Percentiles rank a stretch among this genome's conserved stretches.
These are phyloP conservation scores for Falco berigora DNA, from an alignment of 2,797 vertebrate species.

Conservation along the genomic window DNA sequence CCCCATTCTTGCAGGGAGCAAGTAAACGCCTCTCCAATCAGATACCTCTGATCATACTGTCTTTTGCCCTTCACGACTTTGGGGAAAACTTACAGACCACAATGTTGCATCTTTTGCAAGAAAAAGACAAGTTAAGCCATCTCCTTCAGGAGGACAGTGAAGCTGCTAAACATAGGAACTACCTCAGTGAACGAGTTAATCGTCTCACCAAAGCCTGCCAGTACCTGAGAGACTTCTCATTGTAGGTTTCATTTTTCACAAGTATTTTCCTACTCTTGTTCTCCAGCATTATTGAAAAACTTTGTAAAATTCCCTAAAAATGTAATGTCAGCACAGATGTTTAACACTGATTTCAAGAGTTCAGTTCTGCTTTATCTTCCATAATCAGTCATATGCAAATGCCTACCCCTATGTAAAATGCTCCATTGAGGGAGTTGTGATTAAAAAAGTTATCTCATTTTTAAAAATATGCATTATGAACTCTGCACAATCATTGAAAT, in stretches of 20 bases:
- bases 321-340: neutral
- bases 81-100: constrained; percentile 70
- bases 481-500: neutral
- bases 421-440: neutral
- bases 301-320: neutral
- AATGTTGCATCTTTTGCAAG: constrained; percentile 81
- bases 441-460: neutral
- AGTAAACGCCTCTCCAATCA: constrained; percentile 78
- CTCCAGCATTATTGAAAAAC: neutral
- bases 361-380: neutral
- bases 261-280: neutral
- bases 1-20: constrained; percentile 72
- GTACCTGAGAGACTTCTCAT: constrained; percentile 61
- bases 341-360: neutral
- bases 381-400: neutral
- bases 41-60: constrained; percentile 83
- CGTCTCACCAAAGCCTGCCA: constrained; percentile 74
- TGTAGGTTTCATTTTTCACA: neutral
- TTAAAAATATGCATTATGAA: neutral
- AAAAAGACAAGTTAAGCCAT: constrained; percentile 57
- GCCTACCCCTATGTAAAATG: neutral
- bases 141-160: constrained; percentile 79
- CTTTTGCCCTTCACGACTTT: constrained; percentile 72
- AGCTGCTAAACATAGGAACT: constrained; percentile 63
- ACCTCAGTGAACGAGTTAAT: constrained; percentile 59